Evolutionary conservation across 1,140 invertebrate species (phyloP), one percentile per base, ranked within the genome.

Genomic region (Nasonia vitripennis): DNA sequence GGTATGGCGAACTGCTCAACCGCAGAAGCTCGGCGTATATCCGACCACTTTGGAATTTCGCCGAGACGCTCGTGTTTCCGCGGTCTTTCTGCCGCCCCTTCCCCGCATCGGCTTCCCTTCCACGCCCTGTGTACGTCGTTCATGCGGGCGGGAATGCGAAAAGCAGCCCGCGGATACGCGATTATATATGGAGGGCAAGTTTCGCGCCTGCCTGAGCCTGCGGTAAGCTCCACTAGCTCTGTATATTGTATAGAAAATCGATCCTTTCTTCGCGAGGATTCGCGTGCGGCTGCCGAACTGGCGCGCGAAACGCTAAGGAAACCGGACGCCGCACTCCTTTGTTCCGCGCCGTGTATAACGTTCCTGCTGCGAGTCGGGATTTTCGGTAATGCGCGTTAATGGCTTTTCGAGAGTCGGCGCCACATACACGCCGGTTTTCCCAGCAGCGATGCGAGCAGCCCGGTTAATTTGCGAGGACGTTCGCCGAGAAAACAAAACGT

Each of bases 21-120:
- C 27, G 31, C 70, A 20, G 3, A 20, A 74, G 23, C 45, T 20
- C n/a, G 34, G 5, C 34, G 17, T 62, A 70, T 27, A 84, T 80
- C 68, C 68, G 14, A 79, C 77, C 68, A 23, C 67, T 68, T 34
- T 34, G 78, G 78, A 84, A 84, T 84, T 84, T 84, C 68, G 45
- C 17, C 41, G 78, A 84, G 83, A 67, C 31, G 31, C 45, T 71
- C 41, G 3, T 71, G 17, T 78, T 78, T 37, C 73, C 70, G 14
- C 37, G 2, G 41, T 5, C 55, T 41, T 71, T 23, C 71, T 10
- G n/a, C 73, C 62, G n/a, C 73, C 62, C 55, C 20, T 10, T 71
- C 17, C 68, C 68, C 11, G 27, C 68, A 34, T 37, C 34, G 31
- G 68, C 31, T 31, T 71, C 27, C 10, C 27, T 62, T 62, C 41